These are phyloP conservation scores for Nebria ingens DNA, from an alignment of 1,140 invertebrate species.

Conservation along the genomic window DNA sequence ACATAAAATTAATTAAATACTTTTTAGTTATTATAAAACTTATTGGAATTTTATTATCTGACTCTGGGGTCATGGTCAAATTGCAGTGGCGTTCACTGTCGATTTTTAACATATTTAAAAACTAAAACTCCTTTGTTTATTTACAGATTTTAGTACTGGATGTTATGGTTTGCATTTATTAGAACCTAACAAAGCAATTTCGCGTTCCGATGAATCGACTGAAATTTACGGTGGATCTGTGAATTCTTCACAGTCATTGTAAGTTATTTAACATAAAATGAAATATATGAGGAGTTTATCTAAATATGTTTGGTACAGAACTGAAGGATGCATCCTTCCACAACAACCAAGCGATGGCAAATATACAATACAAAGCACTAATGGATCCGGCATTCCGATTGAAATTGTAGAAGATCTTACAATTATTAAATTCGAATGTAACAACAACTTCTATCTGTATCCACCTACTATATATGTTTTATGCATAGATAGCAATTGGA, in stretches of 20 bases:
- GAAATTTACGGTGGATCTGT: background rate
- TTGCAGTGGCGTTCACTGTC: no score
- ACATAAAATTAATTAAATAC: no score
- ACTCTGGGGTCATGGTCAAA: no score
- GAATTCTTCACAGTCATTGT: background rate
- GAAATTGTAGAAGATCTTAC: background rate
- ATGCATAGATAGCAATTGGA: background rate
- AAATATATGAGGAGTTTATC: no score
- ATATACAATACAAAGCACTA: no score
- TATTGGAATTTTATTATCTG: no score
- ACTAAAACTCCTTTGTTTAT: no score
- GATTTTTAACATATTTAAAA: no score
- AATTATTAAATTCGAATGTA: background rate
- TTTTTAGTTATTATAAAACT: no score
- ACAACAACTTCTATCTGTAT: background rate
- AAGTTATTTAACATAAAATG: background rate
- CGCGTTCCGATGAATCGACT: slow-evolving; percentile 50
- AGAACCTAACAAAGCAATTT: background rate
- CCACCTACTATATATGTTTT: background rate
- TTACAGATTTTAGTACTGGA: background rate
- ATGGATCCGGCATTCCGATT: no score
- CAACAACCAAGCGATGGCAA: background rate
- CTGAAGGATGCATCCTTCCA: background rate
- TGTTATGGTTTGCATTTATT: background rate
- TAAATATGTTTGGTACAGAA: background rate